Evolutionary conservation across 2,797 vertebrate species (phyloP).

Genomic region (Toxotes lorentzi): DNA sequence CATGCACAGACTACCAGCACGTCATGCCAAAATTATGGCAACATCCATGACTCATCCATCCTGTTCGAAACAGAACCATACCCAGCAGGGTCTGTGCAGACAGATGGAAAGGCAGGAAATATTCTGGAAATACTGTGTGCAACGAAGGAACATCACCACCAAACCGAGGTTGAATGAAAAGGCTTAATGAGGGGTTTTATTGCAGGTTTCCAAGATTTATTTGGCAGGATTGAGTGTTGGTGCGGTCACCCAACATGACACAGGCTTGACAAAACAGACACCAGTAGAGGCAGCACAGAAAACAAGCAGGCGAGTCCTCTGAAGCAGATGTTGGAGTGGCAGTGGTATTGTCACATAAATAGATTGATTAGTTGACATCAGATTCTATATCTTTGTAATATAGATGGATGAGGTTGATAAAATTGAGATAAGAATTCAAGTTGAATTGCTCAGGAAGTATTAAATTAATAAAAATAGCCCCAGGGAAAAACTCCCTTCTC

Average conservation of each 20-base stretch:
- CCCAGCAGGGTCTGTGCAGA: conserved; percentile 4
- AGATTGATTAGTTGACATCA: background rate
- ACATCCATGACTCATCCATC: conserved; percentile 28
- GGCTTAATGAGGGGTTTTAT: conserved; percentile 31
- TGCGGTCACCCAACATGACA: conserved; percentile 1
- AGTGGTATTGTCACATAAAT: background rate
- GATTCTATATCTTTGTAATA: background rate
- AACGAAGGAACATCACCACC: background rate
- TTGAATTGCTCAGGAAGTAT: background rate
- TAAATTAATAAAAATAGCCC: background rate
- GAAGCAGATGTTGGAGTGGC: background rate
- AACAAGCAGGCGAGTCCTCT: background rate
- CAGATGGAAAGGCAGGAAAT: conserved; percentile 6
- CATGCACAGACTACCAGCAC: background rate
- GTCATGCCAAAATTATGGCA: background rate
- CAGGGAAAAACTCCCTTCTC: background rate
- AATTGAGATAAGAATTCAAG: too few species aligned
- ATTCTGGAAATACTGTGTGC: conserved; percentile 5
- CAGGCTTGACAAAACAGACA: conserved; percentile 18
- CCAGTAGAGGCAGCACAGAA: background rate
- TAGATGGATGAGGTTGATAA: too few species aligned
- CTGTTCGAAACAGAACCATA: conserved; percentile 21
- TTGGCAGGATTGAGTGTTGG: conserved; percentile 14
- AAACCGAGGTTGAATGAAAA: background rate
- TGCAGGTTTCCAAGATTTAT: conserved; percentile 22